These are phyloP conservation scores for Euborellia annulipes DNA, from an alignment of 1,140 invertebrate species.

Conservation along the genomic window DNA sequence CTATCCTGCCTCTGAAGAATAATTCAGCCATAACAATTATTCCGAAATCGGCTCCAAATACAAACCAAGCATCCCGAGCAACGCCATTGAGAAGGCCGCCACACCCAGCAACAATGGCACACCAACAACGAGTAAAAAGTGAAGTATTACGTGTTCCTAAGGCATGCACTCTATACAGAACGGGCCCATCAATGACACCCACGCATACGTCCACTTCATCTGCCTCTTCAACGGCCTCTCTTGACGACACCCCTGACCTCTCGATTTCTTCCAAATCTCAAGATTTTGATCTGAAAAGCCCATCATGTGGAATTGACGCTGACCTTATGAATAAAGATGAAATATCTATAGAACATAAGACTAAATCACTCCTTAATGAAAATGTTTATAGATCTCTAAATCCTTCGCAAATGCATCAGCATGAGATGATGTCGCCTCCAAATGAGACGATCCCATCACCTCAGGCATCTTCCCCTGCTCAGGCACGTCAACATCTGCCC, in stretches of 20 bases:
- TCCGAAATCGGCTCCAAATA: conserved; percentile 28
- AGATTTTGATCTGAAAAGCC: not conserved
- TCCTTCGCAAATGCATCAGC: no score
- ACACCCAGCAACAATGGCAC: not conserved
- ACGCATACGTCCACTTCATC: no score
- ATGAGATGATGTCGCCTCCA: no score
- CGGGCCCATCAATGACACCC: no score
- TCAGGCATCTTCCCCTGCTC: no score
- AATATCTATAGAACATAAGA: not conserved
- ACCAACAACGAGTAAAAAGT: conserved; percentile 1
- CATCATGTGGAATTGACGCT: not conserved
- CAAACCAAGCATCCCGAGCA: not conserved
- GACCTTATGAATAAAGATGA: not conserved
- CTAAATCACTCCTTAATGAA: not conserved
- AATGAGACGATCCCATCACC: no score
- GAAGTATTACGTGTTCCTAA: not conserved
- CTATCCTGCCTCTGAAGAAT: conserved; percentile 44
- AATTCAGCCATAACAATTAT: conserved; percentile 50
- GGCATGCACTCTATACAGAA: no score
- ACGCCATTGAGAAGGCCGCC: not conserved
- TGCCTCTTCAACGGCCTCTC: no score
- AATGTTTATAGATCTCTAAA: no score
- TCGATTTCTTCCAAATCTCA: not conserved
- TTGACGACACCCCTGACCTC: no score
- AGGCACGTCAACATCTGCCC: no score